Conservation (phyloP, 2,797 vertebrate species). For the Vespertilio murinus region DNA sequence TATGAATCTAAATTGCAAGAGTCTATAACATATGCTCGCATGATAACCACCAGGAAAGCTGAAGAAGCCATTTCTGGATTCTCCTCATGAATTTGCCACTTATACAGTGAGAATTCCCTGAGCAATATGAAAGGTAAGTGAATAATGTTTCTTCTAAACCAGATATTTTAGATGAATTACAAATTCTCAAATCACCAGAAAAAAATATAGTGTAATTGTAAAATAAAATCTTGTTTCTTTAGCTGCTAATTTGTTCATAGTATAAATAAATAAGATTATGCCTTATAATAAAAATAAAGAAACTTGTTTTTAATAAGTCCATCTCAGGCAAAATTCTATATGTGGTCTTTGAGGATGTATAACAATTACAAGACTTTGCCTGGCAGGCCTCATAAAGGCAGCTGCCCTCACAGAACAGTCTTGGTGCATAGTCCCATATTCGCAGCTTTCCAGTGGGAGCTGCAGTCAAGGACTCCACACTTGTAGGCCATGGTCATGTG, state of each 20-base stretch:
- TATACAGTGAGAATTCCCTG: neutral
- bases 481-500: neutral
- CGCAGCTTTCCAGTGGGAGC: neutral
- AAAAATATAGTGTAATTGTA: neutral
- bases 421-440: neutral
- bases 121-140: neutral
- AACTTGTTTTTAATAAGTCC: neutral
- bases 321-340: neutral
- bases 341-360: neutral
- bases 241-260: neutral
- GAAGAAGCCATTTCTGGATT: neutral
- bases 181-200: neutral
- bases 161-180: neutral
- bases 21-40: neutral
- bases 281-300: neutral
- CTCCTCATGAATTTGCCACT: neutral
- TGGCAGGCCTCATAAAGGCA: neutral
- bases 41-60: neutral
- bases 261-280: neutral
- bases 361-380: neutral
- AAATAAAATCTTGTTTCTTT: neutral
- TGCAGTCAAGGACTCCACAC: neutral
- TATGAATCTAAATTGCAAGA: neutral
- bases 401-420: neutral
- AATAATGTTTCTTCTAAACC: neutral